Conservation (phyloP, 2,888 invertebrate genomes). For the Agonopterix heracliana region DNA sequence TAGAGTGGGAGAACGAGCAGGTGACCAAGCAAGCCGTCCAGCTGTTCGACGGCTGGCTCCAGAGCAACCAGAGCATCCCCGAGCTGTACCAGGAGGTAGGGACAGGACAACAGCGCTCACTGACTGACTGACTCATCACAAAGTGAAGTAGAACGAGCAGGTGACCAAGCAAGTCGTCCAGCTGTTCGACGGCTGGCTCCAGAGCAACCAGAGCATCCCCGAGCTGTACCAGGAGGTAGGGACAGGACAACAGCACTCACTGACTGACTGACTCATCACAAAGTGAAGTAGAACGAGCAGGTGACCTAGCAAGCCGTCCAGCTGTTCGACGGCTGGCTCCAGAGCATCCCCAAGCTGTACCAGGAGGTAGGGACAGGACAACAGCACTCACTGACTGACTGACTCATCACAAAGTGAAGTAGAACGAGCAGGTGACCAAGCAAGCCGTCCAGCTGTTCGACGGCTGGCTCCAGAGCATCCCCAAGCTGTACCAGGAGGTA, state of each 20-base stretch:
- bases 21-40: constrained; percentile 82
- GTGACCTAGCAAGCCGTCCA: constrained; percentile 82
- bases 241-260: background rate
- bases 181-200: constrained; percentile 84
- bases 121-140: constrained; percentile 14
- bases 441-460: constrained; percentile 82
- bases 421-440: constrained; percentile 80
- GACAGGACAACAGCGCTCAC: background rate
- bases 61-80: constrained; percentile 79
- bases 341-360: constrained; percentile 83
- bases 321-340: constrained; percentile 84
- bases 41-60: constrained; percentile 84
- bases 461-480: constrained; percentile 82
- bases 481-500: constrained; percentile 83
- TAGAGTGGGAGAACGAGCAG: constrained; percentile 81
- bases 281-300: constrained; percentile 79
- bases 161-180: constrained; percentile 82
- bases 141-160: constrained; percentile 79
- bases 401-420: constrained; percentile 32
- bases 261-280: constrained; percentile 14
- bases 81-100: constrained; percentile 82
- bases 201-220: constrained; percentile 79
- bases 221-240: constrained; percentile 82
- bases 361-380: constrained; percentile 66
- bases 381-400: background rate